A percentile compares a stretch with the other conserved stretches of the same genome.
Evolutionary conservation across 2,113 vertebrate species (phyloP).

Genomic region (Peucedramus taeniatus): DNA sequence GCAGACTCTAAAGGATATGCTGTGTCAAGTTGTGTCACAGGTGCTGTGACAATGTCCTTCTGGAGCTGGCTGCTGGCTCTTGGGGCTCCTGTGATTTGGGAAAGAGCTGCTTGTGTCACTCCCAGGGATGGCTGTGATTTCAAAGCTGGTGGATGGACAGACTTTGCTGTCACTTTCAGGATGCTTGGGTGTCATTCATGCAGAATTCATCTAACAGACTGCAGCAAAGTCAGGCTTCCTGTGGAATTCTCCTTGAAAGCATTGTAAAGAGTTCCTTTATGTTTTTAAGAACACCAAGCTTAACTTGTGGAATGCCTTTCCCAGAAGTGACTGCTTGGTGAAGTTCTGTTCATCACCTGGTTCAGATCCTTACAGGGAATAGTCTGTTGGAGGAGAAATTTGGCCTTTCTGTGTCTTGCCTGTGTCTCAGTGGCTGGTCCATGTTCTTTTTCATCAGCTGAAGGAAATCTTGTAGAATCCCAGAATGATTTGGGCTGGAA

Average conservation of each 20-base stretch:
- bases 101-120: accelerated
- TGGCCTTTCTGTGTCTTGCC: not conserved
- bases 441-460: not conserved
- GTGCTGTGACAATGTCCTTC: not conserved
- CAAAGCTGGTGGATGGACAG: not conserved
- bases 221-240: not conserved
- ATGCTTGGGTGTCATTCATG: not conserved
- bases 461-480: not conserved
- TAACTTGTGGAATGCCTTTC: not conserved
- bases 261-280: accelerated
- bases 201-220: not conserved
- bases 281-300: not conserved
- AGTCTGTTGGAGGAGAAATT: not conserved
- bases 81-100: not conserved
- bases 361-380: not conserved
- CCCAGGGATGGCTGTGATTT: not conserved
- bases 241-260: not conserved
- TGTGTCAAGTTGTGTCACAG: not conserved
- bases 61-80: not conserved
- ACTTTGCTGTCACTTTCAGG: not conserved
- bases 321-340: not conserved
- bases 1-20: not conserved
- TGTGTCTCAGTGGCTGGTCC: not conserved
- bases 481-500: not conserved
- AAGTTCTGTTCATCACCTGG: not conserved